Percentiles rank a stretch among this genome's conserved stretches.
These are phyloP conservation scores for Puffinus mauretanicus DNA, from an alignment of 2,113 vertebrate species.

Conservation along the genomic window DNA sequence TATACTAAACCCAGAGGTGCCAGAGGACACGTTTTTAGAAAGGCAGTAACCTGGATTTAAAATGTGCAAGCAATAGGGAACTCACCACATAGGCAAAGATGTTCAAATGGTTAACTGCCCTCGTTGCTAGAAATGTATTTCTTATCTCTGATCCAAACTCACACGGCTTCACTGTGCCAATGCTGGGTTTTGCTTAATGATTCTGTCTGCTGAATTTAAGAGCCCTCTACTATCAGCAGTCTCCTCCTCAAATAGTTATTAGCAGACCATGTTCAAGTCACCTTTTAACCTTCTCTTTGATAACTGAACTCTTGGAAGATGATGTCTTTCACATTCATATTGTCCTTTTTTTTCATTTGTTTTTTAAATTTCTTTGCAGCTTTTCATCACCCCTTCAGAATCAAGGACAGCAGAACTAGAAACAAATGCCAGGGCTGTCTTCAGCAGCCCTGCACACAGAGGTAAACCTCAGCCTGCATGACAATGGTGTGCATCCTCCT, in stretches of 20 bases:
- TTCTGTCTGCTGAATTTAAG: background rate
- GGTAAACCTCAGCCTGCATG: background rate
- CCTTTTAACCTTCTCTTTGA: background rate
- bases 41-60: background rate
- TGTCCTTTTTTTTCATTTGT: background rate
- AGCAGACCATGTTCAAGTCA: background rate
- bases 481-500: background rate
- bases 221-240: background rate
- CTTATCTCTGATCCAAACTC: background rate
- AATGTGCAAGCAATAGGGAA: background rate
- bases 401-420: background rate
- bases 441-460: background rate
- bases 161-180: background rate
- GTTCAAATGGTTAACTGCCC: background rate
- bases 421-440: background rate
- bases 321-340: background rate
- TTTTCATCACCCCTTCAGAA: background rate
- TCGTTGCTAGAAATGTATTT: background rate
- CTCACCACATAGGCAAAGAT: background rate
- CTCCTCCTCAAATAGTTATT: background rate
- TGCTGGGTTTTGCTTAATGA: background rate
- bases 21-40: background rate
- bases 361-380: background rate
- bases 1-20: background rate
- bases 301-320: background rate